These are phyloP conservation scores for Xestia c-nigrum DNA, from an alignment of 2,888 invertebrate genomes.

Conservation along the genomic window DNA sequence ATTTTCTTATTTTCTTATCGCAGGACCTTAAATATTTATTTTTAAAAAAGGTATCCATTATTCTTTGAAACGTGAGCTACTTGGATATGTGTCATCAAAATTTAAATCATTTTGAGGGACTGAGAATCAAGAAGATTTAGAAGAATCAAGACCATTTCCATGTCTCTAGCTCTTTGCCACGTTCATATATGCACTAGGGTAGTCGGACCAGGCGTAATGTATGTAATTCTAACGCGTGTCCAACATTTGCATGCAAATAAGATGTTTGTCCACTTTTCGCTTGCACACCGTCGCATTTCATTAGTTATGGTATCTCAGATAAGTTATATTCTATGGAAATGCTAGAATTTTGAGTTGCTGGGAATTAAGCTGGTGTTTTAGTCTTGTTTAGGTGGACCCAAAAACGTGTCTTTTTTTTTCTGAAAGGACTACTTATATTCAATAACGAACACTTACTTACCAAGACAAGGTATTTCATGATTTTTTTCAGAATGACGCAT, in stretches of 20 bases:
- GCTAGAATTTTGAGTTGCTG: constrained; percentile 23
- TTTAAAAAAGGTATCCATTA: too few relatives aligned
- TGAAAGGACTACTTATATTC: too few relatives aligned
- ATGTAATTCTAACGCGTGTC: constrained; percentile 63
- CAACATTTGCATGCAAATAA: constrained; percentile 76
- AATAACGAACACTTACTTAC: too few relatives aligned
- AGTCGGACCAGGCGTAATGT: constrained; percentile 53
- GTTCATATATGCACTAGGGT: constrained; percentile 43
- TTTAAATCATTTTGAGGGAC: background rate
- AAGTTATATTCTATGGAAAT: constrained; percentile 45
- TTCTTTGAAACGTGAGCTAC: too few relatives aligned
- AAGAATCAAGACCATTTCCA: constrained; percentile 27
- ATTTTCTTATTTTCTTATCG: too few relatives aligned
- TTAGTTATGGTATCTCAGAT: constrained; percentile 52
- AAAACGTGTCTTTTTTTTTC: too few relatives aligned
- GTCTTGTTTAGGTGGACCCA: background rate
- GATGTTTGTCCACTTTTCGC: constrained; percentile 71
- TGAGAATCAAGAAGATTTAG: too few relatives aligned
- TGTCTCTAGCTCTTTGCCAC: constrained; percentile 18
- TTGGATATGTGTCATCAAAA: background rate
- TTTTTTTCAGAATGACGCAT: too few relatives aligned
- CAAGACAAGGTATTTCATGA: too few relatives aligned
- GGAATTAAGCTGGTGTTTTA: constrained; percentile 9
- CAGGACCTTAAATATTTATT: too few relatives aligned
- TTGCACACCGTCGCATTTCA: constrained; percentile 58